Percentiles rank a stretch among this genome's conserved stretches.
Conservation (phyloP, 2,113 vertebrate genomes). For the Cynoglossus semilaevis region DNA sequence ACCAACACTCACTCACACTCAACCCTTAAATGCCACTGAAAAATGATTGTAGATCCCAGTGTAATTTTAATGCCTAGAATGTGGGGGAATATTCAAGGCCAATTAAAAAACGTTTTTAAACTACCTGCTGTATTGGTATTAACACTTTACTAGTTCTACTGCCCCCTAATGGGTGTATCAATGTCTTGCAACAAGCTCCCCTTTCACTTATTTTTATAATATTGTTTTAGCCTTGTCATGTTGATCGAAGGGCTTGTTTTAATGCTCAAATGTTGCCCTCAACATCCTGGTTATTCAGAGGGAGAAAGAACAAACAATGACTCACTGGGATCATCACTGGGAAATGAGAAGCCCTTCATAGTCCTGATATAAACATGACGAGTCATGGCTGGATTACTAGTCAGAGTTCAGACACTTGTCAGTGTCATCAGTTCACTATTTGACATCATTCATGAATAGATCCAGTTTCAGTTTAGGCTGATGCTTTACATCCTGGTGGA, state of each 20-base stretch:
- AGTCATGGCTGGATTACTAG: conserved; percentile 26
- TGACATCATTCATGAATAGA: conserved; percentile 10
- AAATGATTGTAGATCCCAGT: background rate
- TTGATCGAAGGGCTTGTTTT: background rate
- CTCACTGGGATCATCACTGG: background rate
- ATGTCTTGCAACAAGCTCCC: background rate
- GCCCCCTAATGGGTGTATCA: background rate
- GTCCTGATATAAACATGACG: conserved; percentile 14
- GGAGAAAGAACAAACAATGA: background rate
- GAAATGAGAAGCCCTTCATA: conserved; percentile 8
- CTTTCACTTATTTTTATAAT: background rate
- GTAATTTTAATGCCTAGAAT: too few species aligned
- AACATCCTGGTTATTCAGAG: conserved; percentile 11
- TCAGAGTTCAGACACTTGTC: conserved; percentile 9
- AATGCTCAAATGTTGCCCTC: background rate
- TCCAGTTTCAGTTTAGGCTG: background rate
- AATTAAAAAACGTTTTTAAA: too few species aligned
- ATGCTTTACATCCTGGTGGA: background rate
- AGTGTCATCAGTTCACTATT: conserved; percentile 12
- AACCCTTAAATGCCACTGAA: background rate
- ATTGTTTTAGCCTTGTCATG: background rate
- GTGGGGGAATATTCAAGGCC: too few species aligned
- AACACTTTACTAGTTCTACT: background rate
- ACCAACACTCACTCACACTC: background rate
- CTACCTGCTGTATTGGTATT: background rate